A percentile compares a stretch with the other conserved stretches of the same genome.
These are phyloP conservation scores for Lepidothrix coronata DNA, from an alignment of 2,113 vertebrate genomes.

Conservation along the genomic window DNA sequence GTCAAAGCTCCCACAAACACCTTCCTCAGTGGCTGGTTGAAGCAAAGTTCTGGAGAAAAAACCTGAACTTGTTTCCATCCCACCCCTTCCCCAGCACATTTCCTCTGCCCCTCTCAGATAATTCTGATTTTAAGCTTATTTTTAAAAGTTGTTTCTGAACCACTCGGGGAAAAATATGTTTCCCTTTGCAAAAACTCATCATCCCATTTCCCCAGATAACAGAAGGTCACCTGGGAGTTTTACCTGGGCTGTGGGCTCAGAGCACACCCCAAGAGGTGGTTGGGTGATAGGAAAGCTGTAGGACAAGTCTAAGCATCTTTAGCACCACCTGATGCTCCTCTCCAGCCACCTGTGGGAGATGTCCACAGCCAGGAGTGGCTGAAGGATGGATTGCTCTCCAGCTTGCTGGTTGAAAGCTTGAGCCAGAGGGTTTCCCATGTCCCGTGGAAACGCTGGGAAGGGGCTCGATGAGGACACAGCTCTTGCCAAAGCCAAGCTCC, in stretches of 20 bases:
- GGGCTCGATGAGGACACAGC: not conserved
- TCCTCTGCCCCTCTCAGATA: not conserved
- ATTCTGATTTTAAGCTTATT: not conserved
- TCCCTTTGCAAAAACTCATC: not conserved
- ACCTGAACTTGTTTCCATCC: not conserved
- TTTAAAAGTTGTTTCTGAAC: not conserved
- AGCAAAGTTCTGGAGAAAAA: not conserved
- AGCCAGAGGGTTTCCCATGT: not conserved
- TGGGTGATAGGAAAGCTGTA: not conserved
- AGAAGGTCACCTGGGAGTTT: not conserved
- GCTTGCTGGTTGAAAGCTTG: not conserved
- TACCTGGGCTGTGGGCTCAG: not conserved
- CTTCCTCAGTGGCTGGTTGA: not conserved
- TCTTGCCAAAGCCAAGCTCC: not conserved
- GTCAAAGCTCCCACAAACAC: not conserved
- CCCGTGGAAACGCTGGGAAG: rapidly evolving
- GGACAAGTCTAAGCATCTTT: not conserved
- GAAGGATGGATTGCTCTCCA: not conserved
- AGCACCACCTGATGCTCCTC: not conserved
- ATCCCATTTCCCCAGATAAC: not conserved
- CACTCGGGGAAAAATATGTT: not conserved
- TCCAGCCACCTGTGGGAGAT: not conserved
- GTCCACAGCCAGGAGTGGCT: not conserved
- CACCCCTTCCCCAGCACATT: not conserved
- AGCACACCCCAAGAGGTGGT: not conserved